Evolutionary conservation across 2,888 invertebrate species (phyloP), one percentile per base, ranked within the genome.

Genomic region (Spisula solida): DNA sequence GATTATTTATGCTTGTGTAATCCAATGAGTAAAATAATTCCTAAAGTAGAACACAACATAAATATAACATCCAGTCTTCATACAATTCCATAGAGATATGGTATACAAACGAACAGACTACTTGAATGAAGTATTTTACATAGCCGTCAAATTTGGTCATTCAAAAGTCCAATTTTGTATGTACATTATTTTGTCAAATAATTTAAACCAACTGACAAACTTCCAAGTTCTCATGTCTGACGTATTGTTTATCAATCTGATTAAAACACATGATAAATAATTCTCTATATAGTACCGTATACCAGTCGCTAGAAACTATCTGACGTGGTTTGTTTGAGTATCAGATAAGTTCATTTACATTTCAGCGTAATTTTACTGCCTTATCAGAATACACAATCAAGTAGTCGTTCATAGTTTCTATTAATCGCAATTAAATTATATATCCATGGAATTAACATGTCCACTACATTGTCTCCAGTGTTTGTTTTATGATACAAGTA

Each of bases 361-460:
- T 78, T 85, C 41, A 29, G 29, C 41, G 55, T 79, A 70, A 66
- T 83, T 66, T 75, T 66, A 47, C 41, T n/a, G 66, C 0, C 25
- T 83, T 55, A 85, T 85, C 85, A 51, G 0, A 79, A 55, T 31
- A 41, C 55, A 66, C 79, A 56, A 60, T 87, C 82, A 16, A 34
- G 47, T 25, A 56, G 20, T n/a, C 41, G 29, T n/a, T 20, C 56
- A 31, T 16, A 48, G 66, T 34, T 83, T 88, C 78, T 56, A 51
- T 55, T 84, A 85, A 84, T 84, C 80, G 48, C 81, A 81, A 88
- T 88, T 48, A 84, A 34, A 75, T 51, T 66, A 66, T 83, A 70
- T 81, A 85, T 84, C 88, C 83, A 48, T 8, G 12, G 60, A 84
- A 84, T 88, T 88, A 88, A 56, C 41, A 70, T 80, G 70, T 81